Base-by-base conservation (phyloP, 2,888 invertebrate genomes). In the Polietes domitor region DNA sequence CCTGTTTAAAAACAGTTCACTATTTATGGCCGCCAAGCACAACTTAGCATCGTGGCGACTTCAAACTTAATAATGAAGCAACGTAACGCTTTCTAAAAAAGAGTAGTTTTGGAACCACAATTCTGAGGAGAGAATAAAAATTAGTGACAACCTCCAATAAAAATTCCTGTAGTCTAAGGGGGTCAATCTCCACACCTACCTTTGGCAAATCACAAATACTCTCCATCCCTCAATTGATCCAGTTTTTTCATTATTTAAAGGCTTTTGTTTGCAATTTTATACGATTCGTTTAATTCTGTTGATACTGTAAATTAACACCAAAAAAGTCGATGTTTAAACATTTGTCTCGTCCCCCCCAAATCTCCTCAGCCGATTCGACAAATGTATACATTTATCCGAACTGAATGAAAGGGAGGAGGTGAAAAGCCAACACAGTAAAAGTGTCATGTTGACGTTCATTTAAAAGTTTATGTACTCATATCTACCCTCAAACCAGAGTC, bases 281-380 rank as follows among this genome's bases (percentile, higher is more conserved):
- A 88, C 89, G 90, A 89, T 90, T 91, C 91, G 91, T 90, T 91
- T 88, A 83, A 88, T 88, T 89, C 89, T 90, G 89, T 90, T 91
- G 91, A 90, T 90, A 89, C 87, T 91, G 90, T 87, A 88, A 90
- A 90, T 90, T 89, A 90, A 63, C 9, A 19, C 2, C 17, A 61
- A 26, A 89, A 91, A 89, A 89, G 88, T 87, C 87, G 87, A 87
- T 89, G 87, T 88, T 90, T 87, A 88, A 88, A 90, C 89, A 90
- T 89, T 90, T 89, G 87, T 85, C 41, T 63, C 50, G 5, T 2
- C 24, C 10, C 21, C 55, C 10, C 10, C 55, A 24, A 2, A 50
- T 24, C 6, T 17, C 17, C n/a, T 19, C 50, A n/a, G n/a, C 2
- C 24, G 9, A 61, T 12, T 47, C 17, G 19, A 3, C 7, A 32